Conservation (phyloP, 2,797 vertebrate species). For the Capromys pilorides region DNA sequence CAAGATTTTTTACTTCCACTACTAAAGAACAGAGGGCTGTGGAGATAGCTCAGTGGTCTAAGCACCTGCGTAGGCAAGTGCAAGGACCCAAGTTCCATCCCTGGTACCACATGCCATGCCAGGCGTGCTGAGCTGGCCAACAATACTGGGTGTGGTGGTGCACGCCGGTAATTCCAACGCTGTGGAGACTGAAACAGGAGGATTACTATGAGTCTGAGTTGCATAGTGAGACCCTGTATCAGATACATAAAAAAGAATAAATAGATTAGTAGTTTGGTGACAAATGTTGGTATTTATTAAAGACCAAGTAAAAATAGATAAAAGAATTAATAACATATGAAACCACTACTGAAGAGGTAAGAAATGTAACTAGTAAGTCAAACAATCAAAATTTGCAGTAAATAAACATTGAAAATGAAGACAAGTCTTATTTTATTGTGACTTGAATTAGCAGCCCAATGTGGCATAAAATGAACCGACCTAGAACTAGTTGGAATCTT, state of each 20-base stretch:
- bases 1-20: constrained; percentile 42
- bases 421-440: constrained; percentile 40
- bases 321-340: constrained; percentile 35
- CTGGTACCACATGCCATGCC: too few species aligned
- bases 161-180: too few species aligned
- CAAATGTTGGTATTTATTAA: constrained; percentile 7
- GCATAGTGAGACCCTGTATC: too few species aligned
- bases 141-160: too few species aligned
- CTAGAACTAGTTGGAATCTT: constrained; percentile 34
- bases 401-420: constrained; percentile 53
- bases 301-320: constrained; percentile 36
- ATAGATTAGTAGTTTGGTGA: constrained; percentile 45
- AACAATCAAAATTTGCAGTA: constrained; percentile 56
- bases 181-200: too few species aligned
- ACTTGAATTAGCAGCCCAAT: constrained; percentile 37
- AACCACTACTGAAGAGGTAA: constrained; percentile 27
- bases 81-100: too few species aligned
- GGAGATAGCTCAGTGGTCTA: too few species aligned
- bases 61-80: too few species aligned
- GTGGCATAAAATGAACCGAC: constrained; percentile 22
- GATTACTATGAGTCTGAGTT: too few species aligned
- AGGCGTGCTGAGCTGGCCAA: too few species aligned
- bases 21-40: neutral
- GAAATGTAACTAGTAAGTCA: constrained; percentile 22
- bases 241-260: neutral